Evolutionary conservation across 2,797 vertebrate genomes (phyloP), one percentile per base, ranked within the genome.

Genomic region (Crypturellus tataupa): DNA sequence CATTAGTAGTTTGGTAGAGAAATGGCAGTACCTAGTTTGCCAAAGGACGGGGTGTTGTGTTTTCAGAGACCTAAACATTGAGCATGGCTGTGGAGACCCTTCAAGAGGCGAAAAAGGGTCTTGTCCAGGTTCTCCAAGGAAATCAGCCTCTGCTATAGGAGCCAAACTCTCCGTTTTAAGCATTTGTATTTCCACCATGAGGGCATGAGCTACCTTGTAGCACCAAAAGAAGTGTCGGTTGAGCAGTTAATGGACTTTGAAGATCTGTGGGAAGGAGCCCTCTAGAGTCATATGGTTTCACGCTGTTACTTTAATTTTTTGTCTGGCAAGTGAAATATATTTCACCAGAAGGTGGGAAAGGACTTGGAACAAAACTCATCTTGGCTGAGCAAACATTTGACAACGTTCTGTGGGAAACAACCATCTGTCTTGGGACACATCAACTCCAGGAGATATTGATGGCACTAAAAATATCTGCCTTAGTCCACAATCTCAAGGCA

Each of bases 361-460:
- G 90, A 97, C 83, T 97, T 97, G 97, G 96, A 97, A 97, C 90
- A 95, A 96, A 96, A 96, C 62, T 95, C 85, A 96, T 97, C 93
- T 97, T 97, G 97, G 95, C 97, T 96, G 94, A 97, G 95, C 95
- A 97, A 97, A 97, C 97, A 96, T 97, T 97, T 97, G 96, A 96
- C 96, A 97, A 95, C 44, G 96, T 96, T 94, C 95, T 94, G 91
- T 95, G 79, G 95, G 96, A 96, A 97, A 97, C 95, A 97, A 88
- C 97, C 96, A 97, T 97, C 96, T 96, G 96, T 96, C 94, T 95
- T 95, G 94, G 92, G 95, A 97, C 91, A 91, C 93, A 96, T 93
- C 95, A 95, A 76, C 89, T 95, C 89, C 85, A 92, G 87, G 89
- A 96, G 95, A 97, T 96, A 96, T 46, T 95, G 94, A 95, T 93